Evolutionary conservation across 2,113 vertebrate species (phyloP), one percentile per base, ranked within the genome.

Genomic region (Anthoscopus minutus): DNA sequence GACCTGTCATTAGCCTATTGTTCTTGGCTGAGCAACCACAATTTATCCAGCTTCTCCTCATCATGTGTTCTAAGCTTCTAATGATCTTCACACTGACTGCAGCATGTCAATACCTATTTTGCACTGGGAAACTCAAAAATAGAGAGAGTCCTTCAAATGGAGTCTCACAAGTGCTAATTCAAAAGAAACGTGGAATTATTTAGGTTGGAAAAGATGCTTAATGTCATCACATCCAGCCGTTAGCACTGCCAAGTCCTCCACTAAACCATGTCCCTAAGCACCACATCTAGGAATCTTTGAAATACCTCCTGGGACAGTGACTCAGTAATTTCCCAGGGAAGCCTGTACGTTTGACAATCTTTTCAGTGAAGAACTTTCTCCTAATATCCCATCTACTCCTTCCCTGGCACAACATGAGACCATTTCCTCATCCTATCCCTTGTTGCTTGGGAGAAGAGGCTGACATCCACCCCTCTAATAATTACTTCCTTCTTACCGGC

Each of bases 31-130:
- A 73, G 40, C 13, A 86, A 90, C 10, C 13, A 48, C 21, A 70
- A 8, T 44, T 50, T 5, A 7, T 74, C 7, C 44, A 71, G 18
- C 14, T 8, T 70, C 38, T 62, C 33, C 9, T 50, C 0, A 0
- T 42, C 23, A 9, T 19, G 7, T 24, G 6, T 24, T 66, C n/a
- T 44, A 83, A 24, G n/a, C n/a, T 93, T 86, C 57, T 85, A 31
- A 58, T 50, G 27, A 10, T 24, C 69, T 58, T n/a, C 37, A 48
- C 10, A 48, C 17, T 23, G 16, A 28, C 40, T 69, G 58, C 19
- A 73, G 28, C 35, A 74, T 35, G 9, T 21, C 42, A 45, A 73
- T 57, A 53, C 3, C 13, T 73, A 3, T 78, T 76, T 81, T 81
- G 38, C 45, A 45, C n/a, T 50, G 5, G 6, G 10, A 92, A 83